Evolutionary conservation across 2,797 vertebrate species (phyloP), one percentile per base, ranked within the genome.

Genomic region (Pachyuromys duprasi): DNA sequence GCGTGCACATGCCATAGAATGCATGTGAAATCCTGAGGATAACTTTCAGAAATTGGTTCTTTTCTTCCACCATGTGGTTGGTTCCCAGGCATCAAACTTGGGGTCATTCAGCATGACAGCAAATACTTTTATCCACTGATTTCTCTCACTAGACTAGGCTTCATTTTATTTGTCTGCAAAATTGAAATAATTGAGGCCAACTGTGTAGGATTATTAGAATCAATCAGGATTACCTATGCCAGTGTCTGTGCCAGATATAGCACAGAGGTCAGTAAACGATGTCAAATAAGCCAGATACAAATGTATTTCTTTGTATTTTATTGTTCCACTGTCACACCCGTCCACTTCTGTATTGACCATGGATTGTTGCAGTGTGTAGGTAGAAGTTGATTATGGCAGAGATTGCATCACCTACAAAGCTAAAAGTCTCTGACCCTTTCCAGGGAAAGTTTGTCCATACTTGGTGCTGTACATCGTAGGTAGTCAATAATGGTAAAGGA

Each of bases 141-240:
- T 42, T 53, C 13, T 69, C 65, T 53, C 33, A 69, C 45, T 69
- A 45, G 12, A 33, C 22, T n/a, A 92, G 62, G 74, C 81, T 84
- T 95, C 70, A 60, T 76, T 90, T 91, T 80, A 39, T 74, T 81
- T 60, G 80, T 86, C 86, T 90, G 33, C 26, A 83, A 79, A 91
- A 69, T 57, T n/a, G 39, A 82, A 92, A 75, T 92, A 36, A 92
- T 57, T 42, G 49, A 67, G 26, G 20, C 74, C n/a, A 82, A 12
- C 15, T 33, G 3, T 55, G 24, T 65, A 57, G 4, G 9, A 18
- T 62, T 76, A 4, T 72, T 79, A 67, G 63, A 42, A 88, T 15
- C 89, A 80, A 81, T 15, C 69, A 24, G 28, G 15, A 55, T 92
- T 53, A 49, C 0, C 0, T 80, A 53, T n/a, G 13, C 70, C 78